Evolutionary conservation across 1,140 invertebrate genomes (phyloP).

Genomic region (Calosoma granatense): DNA sequence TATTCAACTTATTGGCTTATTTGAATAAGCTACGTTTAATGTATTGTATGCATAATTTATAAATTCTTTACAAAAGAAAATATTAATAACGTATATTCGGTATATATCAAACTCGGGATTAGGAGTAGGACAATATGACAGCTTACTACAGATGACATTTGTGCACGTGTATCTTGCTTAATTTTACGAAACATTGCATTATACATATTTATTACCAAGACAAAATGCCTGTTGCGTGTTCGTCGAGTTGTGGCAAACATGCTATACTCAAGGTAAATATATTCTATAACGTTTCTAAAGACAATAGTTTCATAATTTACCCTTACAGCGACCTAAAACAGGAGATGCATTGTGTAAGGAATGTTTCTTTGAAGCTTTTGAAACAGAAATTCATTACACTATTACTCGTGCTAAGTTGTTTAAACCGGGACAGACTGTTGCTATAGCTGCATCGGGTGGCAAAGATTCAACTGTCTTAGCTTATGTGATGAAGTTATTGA

Average conservation of each 20-base stretch:
- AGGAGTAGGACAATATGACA: too few relatives aligned
- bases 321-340: constrained; percentile 73
- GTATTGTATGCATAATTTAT: too few relatives aligned
- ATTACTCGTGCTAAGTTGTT: constrained; percentile 82
- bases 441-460: constrained; percentile 94
- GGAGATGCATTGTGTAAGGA: constrained; percentile 88
- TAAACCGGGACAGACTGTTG: constrained; percentile 75
- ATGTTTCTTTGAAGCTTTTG: constrained; percentile 92
- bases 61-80: too few relatives aligned
- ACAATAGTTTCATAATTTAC: constrained; percentile 12
- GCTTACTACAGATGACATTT: too few relatives aligned
- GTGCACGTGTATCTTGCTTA: neutral
- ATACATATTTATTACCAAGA: constrained; percentile 13
- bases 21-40: too few relatives aligned
- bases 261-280: constrained; percentile 56
- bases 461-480: constrained; percentile 99
- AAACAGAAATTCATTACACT: constrained; percentile 93
- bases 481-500: constrained; percentile 83
- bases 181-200: neutral
- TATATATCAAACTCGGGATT: too few relatives aligned
- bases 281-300: neutral
- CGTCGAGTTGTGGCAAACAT: constrained; percentile 56
- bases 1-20: too few relatives aligned
- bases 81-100: too few relatives aligned
- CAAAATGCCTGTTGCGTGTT: constrained; percentile 54